Evolutionary conservation across 2,888 invertebrate species (phyloP), one percentile per base, ranked within the genome.

Genomic region (Diaprepes abbreviatus): DNA sequence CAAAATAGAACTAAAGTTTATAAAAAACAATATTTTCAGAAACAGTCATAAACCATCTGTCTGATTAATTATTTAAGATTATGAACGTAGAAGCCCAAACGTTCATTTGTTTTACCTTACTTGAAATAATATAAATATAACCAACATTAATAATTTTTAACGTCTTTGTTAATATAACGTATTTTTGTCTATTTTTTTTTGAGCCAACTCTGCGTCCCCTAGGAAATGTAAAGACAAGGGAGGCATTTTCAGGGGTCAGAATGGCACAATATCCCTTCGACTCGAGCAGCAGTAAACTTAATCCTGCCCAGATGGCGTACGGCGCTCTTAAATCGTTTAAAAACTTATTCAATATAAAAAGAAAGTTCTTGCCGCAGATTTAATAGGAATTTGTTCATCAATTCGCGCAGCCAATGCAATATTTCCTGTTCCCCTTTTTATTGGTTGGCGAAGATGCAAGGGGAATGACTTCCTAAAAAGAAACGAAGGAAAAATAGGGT

Each of bases 351-450:
- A 84, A 84, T 84, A 84, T 84, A 83, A 84, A 84, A 84, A 84
- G 82, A 55, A 82, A 82, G 81, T 81, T 81, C 60, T 73, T 76
- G 78, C 78, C 80, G 80, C 81, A 82, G 84, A 85, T 85, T 84
- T 85, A 85, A 85, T 85, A 84, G 83, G 83, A 84, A 84, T 84
- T 84, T 84, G 84, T 83, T 84, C 84, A 85, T 85, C 84, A 85
- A 85, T 85, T 85, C 82, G 81, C 84, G 81, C 79, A 82, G 83
- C 79, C 77, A 76, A 79, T 77, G 78, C 75, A 79, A 78, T 78
- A 79, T 77, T 76, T 73, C 66, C 66, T 12, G 43, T 35, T 58
- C 66, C 60, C 45, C 48, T 50, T 62, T 66, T 66, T 66, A 66
- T 66, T 66, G 50, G 57, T 16, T 31, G 58, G 19, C 35, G 7